These are phyloP conservation scores for Pluvianellus socialis DNA, from an alignment of 2,113 vertebrate genomes.

Conservation along the genomic window DNA sequence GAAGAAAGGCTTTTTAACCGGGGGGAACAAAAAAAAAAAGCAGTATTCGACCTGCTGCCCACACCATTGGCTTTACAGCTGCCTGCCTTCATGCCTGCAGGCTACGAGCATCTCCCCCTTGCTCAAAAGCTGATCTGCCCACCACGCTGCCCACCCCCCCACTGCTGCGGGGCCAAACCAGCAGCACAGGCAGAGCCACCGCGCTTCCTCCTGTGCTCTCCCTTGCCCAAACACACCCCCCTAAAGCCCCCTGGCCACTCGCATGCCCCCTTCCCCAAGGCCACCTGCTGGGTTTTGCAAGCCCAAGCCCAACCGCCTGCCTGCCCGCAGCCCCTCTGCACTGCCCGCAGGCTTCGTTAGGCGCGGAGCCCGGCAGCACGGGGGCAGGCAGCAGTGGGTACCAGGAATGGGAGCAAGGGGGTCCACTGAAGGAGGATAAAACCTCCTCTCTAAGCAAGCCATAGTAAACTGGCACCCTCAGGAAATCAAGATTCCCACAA, in stretches of 20 bases:
- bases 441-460: too few species aligned
- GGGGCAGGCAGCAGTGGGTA: too few species aligned
- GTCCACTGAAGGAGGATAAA: too few species aligned
- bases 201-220: background rate
- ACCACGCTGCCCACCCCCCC: background rate
- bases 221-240: background rate
- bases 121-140: background rate
- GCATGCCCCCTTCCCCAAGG: background rate
- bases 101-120: background rate
- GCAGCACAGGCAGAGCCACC: background rate
- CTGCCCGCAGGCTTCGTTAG: too few species aligned
- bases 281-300: background rate
- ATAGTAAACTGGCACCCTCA: too few species aligned
- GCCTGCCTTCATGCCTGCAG: background rate
- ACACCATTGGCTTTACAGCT: background rate
- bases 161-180: background rate
- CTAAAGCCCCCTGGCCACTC: background rate
- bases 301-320: background rate
- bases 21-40: background rate
- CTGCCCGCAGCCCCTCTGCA: too few species aligned
- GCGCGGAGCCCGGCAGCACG: too few species aligned
- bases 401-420: too few species aligned
- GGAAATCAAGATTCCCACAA: too few species aligned
- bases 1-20: background rate
- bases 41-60: background rate